Base-by-base conservation (phyloP, 2,888 invertebrate genomes). In the Zele albiditarsus region DNA sequence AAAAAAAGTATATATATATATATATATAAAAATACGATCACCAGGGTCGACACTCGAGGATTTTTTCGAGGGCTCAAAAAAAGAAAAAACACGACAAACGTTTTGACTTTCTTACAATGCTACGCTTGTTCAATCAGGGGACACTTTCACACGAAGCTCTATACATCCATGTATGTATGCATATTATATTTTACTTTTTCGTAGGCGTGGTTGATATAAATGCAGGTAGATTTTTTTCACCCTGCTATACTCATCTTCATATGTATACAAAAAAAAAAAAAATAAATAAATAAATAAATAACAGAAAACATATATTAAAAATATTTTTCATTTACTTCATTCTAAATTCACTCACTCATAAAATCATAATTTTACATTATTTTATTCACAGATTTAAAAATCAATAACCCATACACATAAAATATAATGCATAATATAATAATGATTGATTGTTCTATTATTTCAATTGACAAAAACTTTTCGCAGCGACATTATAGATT, bases 131-230 rank as follows among this genome's bases (percentile, higher is more conserved):
- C 80, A 74, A 65, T 75, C 63, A n/a, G 42, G 67, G 62, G 74
- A 80, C 79, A 84, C 83, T 84, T 84, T 83, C 84, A 84, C 85
- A 84, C 84, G 82, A 76, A 75, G 73, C 76, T 76, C 12, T 80
- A 25, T 38, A 31, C 53, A 62, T 38, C 3, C 42, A 60, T 28
- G 27, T 16, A 4, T 3, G 58, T 28, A 46, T 70, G 12, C 16
- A 42, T 28, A 72, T 33, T 27, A n/a, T 67, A 49, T 60, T 57
- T 28, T 46, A 28, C n/a, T 63, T 53, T 49, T 67, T 76, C 73
- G 81, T 80, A 68, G 84, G 84, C 84, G 84, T 84, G 84, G 85
- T 74, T 68, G 74, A 71, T 71, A 77, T 69, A 60, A n/a, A n/a
- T 78, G 79, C 84, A 83, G 84, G 83, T 84, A 84, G 80, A 77